These are phyloP conservation scores for Podilymbus podiceps DNA, from an alignment of 2,113 vertebrate genomes.

Conservation along the genomic window DNA sequence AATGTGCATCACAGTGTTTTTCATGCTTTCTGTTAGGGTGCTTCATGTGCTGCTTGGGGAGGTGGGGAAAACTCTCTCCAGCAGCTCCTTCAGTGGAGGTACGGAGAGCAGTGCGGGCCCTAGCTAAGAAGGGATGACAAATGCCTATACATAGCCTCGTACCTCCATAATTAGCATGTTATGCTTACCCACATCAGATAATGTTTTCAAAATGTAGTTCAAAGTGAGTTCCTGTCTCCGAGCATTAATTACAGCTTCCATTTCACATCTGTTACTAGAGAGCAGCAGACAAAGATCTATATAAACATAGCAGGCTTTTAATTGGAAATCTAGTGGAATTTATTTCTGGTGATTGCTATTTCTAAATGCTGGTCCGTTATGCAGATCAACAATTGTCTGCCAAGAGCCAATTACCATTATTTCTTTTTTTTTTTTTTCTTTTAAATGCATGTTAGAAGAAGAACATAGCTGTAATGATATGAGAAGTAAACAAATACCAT, in stretches of 20 bases:
- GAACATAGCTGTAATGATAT: neutral
- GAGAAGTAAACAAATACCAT: neutral
- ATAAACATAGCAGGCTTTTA: constrained; percentile 50
- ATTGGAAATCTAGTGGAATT: constrained; percentile 43
- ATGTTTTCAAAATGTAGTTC: constrained; percentile 34
- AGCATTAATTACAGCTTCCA: constrained; percentile 56
- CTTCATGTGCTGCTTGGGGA: neutral
- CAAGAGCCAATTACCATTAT: neutral
- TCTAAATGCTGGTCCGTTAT: neutral
- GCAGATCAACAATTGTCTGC: constrained; percentile 1
- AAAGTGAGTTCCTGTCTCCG: constrained; percentile 42
- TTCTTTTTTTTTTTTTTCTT: neutral
- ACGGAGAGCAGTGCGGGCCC: neutral
- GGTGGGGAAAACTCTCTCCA: neutral
- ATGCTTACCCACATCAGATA: constrained; percentile 23
- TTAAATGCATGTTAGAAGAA: neutral
- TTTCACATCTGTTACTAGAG: constrained; percentile 55
- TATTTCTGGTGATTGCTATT: neutral
- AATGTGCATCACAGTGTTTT: neutral
- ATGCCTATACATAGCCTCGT: neutral
- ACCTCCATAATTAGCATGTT: constrained; percentile 15
- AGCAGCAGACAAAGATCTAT: constrained; percentile 56
- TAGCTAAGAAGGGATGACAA: neutral
- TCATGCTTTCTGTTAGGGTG: neutral
- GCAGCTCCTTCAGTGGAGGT: neutral